phyloP scores from a whole-genome alignment of 2,888 invertebrate genomes.

The Apantesis nais region DNA sequence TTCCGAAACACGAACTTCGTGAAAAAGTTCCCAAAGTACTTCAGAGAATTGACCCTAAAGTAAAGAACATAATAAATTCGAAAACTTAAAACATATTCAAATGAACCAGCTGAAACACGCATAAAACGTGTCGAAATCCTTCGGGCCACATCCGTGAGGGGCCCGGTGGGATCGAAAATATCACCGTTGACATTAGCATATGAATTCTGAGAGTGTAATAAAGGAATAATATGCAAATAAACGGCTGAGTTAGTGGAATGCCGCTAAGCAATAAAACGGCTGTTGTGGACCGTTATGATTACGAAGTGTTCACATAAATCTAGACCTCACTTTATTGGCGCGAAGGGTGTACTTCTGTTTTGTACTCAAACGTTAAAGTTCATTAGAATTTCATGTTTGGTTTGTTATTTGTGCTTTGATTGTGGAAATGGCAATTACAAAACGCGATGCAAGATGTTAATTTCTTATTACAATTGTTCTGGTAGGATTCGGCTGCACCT shows the following conservation, averaged over 20 bases:
- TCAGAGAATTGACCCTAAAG: constrained; percentile 29
- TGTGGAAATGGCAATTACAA: neutral
- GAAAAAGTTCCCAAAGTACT: constrained; percentile 7
- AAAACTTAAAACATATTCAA: constrained; percentile 53
- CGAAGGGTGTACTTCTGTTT: constrained; percentile 37
- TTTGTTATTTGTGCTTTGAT: constrained; percentile 11
- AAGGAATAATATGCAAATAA: constrained; percentile 82
- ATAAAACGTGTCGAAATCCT: constrained; percentile 62
- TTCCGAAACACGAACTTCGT: neutral
- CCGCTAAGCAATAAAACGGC: constrained; percentile 58
- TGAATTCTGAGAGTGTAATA: constrained; percentile 78
- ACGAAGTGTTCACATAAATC: constrained; percentile 53
- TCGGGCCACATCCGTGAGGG: constrained; percentile 59
- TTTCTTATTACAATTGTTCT: neutral
- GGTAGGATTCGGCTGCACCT: neutral
- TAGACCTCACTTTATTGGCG: constrained; percentile 46
- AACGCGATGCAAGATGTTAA: neutral
- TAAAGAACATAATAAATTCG: constrained; percentile 41
- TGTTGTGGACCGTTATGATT: constrained; percentile 60
- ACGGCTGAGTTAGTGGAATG: constrained; percentile 55
- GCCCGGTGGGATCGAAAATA: constrained; percentile 67
- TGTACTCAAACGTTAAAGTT: constrained; percentile 29
- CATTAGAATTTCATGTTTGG: constrained; percentile 40
- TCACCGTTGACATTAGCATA: constrained; percentile 71
- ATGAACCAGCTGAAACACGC: constrained; percentile 48